Evolutionary conservation across 2,888 invertebrate species (phyloP), one percentile per base, ranked within the genome.

Genomic region (Minunthozetes semirufus): DNA sequence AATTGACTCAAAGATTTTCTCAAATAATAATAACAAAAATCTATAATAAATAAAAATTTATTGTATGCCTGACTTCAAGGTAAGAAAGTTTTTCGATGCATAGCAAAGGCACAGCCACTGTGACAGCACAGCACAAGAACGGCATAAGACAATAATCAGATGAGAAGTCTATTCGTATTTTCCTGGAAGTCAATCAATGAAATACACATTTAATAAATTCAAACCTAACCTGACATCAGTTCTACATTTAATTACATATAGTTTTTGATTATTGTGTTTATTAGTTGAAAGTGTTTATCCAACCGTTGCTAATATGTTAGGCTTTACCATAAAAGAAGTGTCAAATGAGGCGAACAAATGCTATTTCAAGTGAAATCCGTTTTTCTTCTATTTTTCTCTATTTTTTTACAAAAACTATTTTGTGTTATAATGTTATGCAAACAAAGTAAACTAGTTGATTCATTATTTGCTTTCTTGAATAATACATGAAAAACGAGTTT

Each of bases 71-170:
- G 3, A 63, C 63, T 63, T 63, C 63, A 63, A 63, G 63, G 63
- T 63, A 63, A 63, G 63, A 19, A 19, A 63, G 38, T 29, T 63
- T 63, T 63, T 5, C 38, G 63, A 63, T 63, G 63, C 63, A 63
- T 63, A 63, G 33, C 63, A 63, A 8, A 42, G n/a, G n/a, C n/a
- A n/a, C n/a, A n/a, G n/a, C n/a, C n/a, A n/a, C n/a, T n/a, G n/a
- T n/a, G n/a, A n/a, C n/a, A n/a, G 42, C 42, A 42, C 42, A 42
- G 13, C 11, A 42, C 42, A 42, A 42, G 42, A 42, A n/a, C n/a
- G 33, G 4, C 9, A 6, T 33, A 6, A 33, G 9, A 33, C 29
- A 8, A 63, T 63, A 63, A 63, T 29, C 63, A 33, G 29, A 63
- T 63, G 63, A 25, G 59, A 63, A 63, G 63, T 63, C 33, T 38